Evolutionary conservation across 2,888 invertebrate species (phyloP).

Genomic region (Maniola hyperantus): DNA sequence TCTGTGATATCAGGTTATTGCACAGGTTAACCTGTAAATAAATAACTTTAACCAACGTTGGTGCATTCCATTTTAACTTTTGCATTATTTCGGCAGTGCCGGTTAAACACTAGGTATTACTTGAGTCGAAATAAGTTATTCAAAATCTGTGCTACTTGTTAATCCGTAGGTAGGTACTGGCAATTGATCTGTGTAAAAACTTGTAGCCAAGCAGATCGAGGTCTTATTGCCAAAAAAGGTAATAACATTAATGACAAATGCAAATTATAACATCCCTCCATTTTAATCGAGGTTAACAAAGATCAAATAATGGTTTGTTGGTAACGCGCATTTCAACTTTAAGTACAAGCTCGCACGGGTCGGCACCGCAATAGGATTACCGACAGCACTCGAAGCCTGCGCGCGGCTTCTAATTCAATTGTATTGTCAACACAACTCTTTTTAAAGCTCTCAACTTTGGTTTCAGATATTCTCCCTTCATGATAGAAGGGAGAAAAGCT

Average conservation of each 20-base stretch:
- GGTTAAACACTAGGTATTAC: no score
- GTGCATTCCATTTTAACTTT: no score
- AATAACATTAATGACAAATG: no score
- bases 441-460: constrained; percentile 40
- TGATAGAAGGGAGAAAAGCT: neutral
- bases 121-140: no score
- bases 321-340: constrained; percentile 60
- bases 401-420: constrained; percentile 67
- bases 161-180: no score
- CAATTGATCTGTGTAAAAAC: neutral
- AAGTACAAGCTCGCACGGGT: constrained; percentile 58
- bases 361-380: constrained; percentile 75
- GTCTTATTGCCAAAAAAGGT: no score
- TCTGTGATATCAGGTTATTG: no score
- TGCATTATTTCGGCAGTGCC: no score
- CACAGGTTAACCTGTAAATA: no score
- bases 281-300: neutral
- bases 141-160: no score
- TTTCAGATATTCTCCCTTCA: constrained; percentile 15
- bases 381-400: constrained; percentile 63
- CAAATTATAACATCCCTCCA: neutral
- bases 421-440: constrained; percentile 59
- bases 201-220: no score
- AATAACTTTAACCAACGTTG: no score
- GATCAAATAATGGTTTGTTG: constrained; percentile 10